A percentile compares a stretch with the other conserved stretches of the same genome.
phyloP scores from a whole-genome alignment of 2,113 vertebrate genomes.

The Fulmarus glacialis region DNA sequence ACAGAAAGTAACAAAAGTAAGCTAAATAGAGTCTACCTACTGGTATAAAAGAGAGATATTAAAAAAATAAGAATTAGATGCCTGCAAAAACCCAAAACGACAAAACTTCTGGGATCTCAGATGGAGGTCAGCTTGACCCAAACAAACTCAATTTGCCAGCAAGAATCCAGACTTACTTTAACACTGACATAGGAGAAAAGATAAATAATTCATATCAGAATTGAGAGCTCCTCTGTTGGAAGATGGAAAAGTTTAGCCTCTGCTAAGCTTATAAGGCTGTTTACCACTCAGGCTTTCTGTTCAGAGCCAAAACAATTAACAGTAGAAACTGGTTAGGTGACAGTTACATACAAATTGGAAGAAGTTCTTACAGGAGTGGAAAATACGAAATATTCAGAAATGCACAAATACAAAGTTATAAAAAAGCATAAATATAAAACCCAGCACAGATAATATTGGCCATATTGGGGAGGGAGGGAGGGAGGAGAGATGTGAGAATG shows the following conservation, averaged over 20 bases:
- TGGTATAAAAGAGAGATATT: neutral
- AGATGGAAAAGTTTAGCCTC: conserved; percentile 32
- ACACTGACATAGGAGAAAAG: neutral
- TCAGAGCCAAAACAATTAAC: conserved; percentile 20
- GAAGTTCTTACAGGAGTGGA: neutral
- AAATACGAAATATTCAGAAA: conserved; percentile 21
- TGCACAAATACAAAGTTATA: conserved; percentile 4
- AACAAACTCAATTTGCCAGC: neutral
- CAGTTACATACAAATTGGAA: conserved; percentile 12
- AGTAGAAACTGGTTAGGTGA: conserved; percentile 10
- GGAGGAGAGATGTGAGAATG: neutral
- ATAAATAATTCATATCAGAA: conserved; percentile 25
- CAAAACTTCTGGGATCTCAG: neutral
- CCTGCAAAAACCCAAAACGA: neutral
- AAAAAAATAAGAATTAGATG: neutral
- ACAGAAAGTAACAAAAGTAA: neutral
- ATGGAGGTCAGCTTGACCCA: conserved; percentile 61
- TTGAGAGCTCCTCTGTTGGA: neutral
- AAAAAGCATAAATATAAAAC: conserved; percentile 18
- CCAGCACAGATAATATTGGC: neutral
- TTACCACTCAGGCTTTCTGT: conserved; percentile 23
- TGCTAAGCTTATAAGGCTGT: neutral
- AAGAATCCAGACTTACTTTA: neutral
- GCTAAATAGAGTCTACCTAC: neutral
- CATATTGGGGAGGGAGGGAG: neutral